Evolutionary conservation across 2,888 invertebrate genomes (phyloP), one percentile per base, ranked within the genome.

Genomic region (Dione juno): DNA sequence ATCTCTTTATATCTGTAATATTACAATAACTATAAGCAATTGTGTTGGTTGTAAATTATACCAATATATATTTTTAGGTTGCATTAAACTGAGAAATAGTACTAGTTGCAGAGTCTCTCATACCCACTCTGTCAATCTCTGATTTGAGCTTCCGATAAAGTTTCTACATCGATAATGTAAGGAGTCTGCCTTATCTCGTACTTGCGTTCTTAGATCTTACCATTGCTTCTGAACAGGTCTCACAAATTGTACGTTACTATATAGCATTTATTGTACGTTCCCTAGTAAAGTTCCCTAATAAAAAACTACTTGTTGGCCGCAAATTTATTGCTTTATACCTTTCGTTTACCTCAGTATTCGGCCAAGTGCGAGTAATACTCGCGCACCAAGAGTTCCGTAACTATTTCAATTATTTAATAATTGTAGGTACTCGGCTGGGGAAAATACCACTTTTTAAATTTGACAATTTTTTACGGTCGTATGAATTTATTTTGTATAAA

Each of bases 101-200:
- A 72, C 69, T 70, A 70, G 67, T 71, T 72, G 58, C 41, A 70
- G 66, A 54, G 52, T 66, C 72, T 65, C 66, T 52, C 59, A 37
- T 70, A 72, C 58, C 66, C 69, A 71, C 70, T 74, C 63, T 68
- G 73, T 72, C 70, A 70, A 72, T 72, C 73, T 59, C 65, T 64
- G 76, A 78, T 77, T 74, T 58, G 67, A 68, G 70, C 68, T 69
- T 48, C 72, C 67, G 73, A 75, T 75, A 75, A 73, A 69, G 66
- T 66, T 75, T 74, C 69, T 70, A 77, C 74, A 76, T 76, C 72
- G 66, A 72, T 72, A 72, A 70, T 73, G 70, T 71, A 65, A 70
- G 72, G 72, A 74, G 72, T 71, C 68, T 73, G 70, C 69, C 66
- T 72, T 72, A 74, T 72, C 72, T 69, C 65, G 57, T 53, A 74